Base-by-base conservation (phyloP, 2,888 invertebrate genomes). In the Amiota mariae region DNA sequence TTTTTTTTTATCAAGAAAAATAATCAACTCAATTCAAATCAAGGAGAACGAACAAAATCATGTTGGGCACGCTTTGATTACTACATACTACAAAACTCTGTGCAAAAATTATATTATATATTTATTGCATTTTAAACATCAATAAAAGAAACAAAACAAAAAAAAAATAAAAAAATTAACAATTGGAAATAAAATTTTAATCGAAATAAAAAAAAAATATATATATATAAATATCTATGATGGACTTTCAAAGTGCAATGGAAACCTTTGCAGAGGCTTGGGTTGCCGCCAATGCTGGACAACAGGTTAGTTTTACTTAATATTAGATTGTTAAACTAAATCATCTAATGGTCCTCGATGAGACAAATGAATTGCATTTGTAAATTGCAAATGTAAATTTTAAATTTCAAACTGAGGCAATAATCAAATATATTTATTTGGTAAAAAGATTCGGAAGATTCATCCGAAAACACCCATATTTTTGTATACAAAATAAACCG, bases 221-320 rank as follows among this genome's bases (percentile, higher is more conserved):
- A 54, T 1, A 63, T 36, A 36, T 63, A 63, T 46, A 24, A 18
- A 18, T 18, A 46, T 74, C 67, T 80, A 82, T 76, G 76, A 97
- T 98, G 97, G 97, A 97, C 95, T 97, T 97, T 93, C 97, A 97
- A 93, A 97, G 97, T 93, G 97, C 97, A 86, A 97, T 98, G 97
- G 97, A 98, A 92, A 97, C 97, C 85, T 97, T 98, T 91, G 97
- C 97, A 82, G 97, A 98, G 92, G 97, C 97, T 85, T 98, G 97
- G 97, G 97, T 97, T 85, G 97, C 97, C 82, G 97, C 97, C 90
- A 95, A 95, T 89, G 91, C 94, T 86, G 91, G 93, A 81, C 92
- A 93, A 78, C 95, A 95, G 94, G 95, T 94, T 88, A 91, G 91
- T 89, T 49, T 1, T 12, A 47, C 13, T 24, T 36, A 36, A 36